Conservation (phyloP, 30 jellyfish, hydroid and myxozoan species). For the Hydra vulgaris region DNA sequence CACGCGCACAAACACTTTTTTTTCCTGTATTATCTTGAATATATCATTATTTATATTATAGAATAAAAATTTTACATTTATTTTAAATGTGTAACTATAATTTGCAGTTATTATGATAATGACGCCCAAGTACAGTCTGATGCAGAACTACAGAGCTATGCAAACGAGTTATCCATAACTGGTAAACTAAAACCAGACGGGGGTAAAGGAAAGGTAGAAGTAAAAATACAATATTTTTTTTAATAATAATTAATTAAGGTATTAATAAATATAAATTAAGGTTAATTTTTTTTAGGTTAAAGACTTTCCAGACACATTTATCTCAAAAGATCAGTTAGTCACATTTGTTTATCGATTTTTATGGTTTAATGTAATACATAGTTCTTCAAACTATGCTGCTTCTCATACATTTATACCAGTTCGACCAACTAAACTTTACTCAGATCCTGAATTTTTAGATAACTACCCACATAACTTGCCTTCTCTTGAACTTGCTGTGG, state of each 20-base stretch:
- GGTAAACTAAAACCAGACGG: constrained; percentile 55
- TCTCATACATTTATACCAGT: constrained; percentile 52
- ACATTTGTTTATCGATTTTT: constrained; percentile 27
- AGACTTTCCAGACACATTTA: constrained; percentile 53
- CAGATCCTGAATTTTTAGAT: background rate
- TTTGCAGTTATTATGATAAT: background rate
- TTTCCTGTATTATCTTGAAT: too few species aligned
- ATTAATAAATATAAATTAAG: too few species aligned
- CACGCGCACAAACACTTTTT: too few species aligned
- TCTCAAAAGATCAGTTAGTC: constrained; percentile 20
- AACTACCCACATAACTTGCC: constrained; percentile 2
- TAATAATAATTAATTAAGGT: too few species aligned
- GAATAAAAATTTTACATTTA: too few species aligned
- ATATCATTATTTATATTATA: too few species aligned
- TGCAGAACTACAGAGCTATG: constrained; percentile 45
- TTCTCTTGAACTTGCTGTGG: background rate
- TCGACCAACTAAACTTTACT: constrained; percentile 51
- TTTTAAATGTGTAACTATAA: too few species aligned
- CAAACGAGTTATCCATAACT: constrained; percentile 50
- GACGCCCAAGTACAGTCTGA: constrained; percentile 24
- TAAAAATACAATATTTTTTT: too few species aligned
- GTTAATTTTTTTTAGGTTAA: constrained; percentile 24
- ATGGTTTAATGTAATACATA: constrained; percentile 60
- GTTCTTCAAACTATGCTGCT: constrained; percentile 49
- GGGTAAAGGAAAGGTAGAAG: constrained; percentile 63